Conservation (phyloP, 2,888 invertebrate genomes). For the Protophormia terraenovae region DNA sequence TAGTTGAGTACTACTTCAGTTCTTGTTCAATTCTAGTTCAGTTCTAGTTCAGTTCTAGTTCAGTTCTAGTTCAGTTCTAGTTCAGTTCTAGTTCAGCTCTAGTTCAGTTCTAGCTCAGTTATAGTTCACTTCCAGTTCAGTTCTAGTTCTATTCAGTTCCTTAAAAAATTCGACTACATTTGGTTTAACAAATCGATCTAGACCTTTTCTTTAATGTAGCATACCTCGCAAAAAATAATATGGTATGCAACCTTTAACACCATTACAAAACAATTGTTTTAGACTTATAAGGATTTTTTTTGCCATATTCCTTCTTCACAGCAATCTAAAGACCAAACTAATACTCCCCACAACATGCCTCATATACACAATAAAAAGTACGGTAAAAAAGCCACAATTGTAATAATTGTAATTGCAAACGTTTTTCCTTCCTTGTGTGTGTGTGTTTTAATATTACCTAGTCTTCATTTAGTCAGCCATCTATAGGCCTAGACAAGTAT, state of each 20-base stretch:
- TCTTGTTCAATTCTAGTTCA: too few relatives aligned
- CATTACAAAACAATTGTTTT: constrained; percentile 57
- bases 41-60: too few relatives aligned
- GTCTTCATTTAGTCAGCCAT: constrained; percentile 4
- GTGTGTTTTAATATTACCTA: neutral
- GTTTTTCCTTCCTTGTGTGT: constrained; percentile 6
- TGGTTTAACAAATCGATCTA: too few relatives aligned
- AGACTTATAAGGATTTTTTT: constrained; percentile 54
- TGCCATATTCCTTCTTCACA: neutral
- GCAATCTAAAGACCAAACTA: constrained; percentile 30
- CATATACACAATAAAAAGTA: neutral
- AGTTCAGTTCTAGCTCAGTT: too few relatives aligned
- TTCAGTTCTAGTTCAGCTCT: too few relatives aligned
- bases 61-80: too few relatives aligned
- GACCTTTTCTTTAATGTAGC: neutral
- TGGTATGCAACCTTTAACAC: constrained; percentile 61
- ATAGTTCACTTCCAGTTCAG: too few relatives aligned
- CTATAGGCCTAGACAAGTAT: constrained; percentile 26
- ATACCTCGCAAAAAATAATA: neutral
- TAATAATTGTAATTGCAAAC: constrained; percentile 68
- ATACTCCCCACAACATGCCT: neutral
- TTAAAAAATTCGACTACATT: too few relatives aligned
- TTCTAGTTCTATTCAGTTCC: too few relatives aligned
- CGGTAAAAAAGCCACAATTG: constrained; percentile 58
- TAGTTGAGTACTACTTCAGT: too few relatives aligned